Percentiles rank a stretch among this genome's conserved stretches.
These are phyloP conservation scores for Equus quagga DNA, from an alignment of 2,113 vertebrate genomes.

Conservation along the genomic window DNA sequence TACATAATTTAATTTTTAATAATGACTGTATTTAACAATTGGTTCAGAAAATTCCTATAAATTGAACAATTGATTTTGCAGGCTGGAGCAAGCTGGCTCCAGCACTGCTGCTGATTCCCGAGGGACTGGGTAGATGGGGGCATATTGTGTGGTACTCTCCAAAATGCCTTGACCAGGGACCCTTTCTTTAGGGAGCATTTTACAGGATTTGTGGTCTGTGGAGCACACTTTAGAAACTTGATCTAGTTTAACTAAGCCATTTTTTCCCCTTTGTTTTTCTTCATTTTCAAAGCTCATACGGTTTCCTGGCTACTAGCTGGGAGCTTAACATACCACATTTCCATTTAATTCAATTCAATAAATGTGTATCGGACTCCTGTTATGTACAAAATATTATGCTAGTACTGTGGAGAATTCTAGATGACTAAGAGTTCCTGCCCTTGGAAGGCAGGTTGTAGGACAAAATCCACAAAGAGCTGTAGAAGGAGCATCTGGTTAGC, in stretches of 20 bases:
- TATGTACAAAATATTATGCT: slow-evolving; percentile 44
- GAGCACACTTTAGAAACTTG: slow-evolving; percentile 59
- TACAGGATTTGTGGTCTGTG: slow-evolving; percentile 33
- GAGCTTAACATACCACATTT: background rate
- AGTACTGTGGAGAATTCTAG: slow-evolving; percentile 11
- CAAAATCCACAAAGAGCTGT: background rate
- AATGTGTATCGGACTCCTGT: slow-evolving; percentile 63
- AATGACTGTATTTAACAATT: background rate
- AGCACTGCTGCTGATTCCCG: background rate
- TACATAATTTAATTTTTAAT: slow-evolving; percentile 34
- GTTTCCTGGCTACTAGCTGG: slow-evolving; percentile 40
- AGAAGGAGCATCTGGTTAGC: background rate
- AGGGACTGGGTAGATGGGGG: background rate
- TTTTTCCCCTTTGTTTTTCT: background rate
- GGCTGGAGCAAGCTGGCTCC: background rate
- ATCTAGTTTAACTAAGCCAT: slow-evolving; percentile 20
- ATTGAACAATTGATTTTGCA: slow-evolving; percentile 1
- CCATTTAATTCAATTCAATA: slow-evolving; percentile 44
- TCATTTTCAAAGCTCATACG: slow-evolving; percentile 45
- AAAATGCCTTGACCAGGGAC: slow-evolving; percentile 22
- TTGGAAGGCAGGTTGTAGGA: background rate
- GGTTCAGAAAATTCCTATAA: background rate
- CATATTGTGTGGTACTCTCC: background rate
- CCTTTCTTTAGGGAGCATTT: slow-evolving; percentile 65
- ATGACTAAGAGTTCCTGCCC: background rate